Conservation (phyloP, 2,113 vertebrate genomes). For the Beaufortia kweichowensis region DNA sequence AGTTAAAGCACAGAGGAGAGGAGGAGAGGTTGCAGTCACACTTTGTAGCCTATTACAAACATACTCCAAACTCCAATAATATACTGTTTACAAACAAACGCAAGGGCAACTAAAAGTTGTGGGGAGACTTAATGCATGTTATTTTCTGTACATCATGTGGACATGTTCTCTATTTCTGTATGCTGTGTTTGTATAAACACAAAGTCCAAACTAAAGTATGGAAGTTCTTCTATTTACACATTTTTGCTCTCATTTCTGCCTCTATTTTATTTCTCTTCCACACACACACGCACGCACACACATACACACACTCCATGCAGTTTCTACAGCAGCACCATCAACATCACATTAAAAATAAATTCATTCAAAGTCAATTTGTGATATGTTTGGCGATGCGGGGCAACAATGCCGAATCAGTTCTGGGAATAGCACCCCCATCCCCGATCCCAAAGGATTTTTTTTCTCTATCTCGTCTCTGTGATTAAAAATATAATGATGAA, state of each 20-base stretch:
- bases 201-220: not conserved
- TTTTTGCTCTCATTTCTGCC: not conserved
- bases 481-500: slow-evolving; percentile 85
- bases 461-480: slow-evolving; percentile 80
- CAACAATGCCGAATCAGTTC: slow-evolving; percentile 74
- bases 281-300: slow-evolving; percentile 49
- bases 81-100: not conserved
- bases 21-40: not conserved
- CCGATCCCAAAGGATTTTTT: slow-evolving; percentile 73
- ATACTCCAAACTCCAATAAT: not conserved
- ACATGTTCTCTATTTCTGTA: no score
- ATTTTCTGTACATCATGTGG: not conserved
- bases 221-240: not conserved
- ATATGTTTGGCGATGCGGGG: slow-evolving; percentile 76
- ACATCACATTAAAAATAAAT: slow-evolving; percentile 79
- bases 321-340: slow-evolving; percentile 65
- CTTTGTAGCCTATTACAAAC: not conserved
- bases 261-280: slow-evolving; percentile 18
- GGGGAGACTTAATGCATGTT: not conserved
- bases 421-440: slow-evolving; percentile 70
- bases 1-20: not conserved
- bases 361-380: slow-evolving; percentile 79
- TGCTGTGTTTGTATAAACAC: not conserved
- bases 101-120: not conserved
- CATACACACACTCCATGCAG: slow-evolving; percentile 54